Percentiles rank a stretch among this genome's conserved stretches.
These are phyloP conservation scores for Erebia epiphron DNA, from an alignment of 2,888 invertebrate genomes.

Conservation along the genomic window DNA sequence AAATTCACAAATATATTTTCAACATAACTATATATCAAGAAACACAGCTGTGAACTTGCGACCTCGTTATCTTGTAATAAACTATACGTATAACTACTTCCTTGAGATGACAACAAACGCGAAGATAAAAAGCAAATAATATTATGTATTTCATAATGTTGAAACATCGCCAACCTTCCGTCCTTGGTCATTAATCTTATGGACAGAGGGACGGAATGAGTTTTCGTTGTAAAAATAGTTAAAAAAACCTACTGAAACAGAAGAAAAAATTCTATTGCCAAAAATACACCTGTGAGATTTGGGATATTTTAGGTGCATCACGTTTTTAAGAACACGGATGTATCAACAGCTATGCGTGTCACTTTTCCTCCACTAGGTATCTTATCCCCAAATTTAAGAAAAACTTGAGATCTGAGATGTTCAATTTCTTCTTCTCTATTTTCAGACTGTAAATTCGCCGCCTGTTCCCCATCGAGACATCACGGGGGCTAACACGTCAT, in stretches of 20 bases:
- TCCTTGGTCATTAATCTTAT: slow-evolving; percentile 60
- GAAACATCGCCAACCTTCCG: slow-evolving; percentile 60
- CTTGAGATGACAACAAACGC: slow-evolving; percentile 45
- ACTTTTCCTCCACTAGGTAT: not conserved
- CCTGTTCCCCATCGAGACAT: slow-evolving; percentile 74
- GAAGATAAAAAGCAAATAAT: slow-evolving; percentile 40
- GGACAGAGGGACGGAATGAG: slow-evolving; percentile 59
- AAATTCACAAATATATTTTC: not conserved
- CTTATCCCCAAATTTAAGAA: not conserved
- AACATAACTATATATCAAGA: not conserved
- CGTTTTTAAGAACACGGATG: slow-evolving; percentile 1
- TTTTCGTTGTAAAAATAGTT: not conserved
- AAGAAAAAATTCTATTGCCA: not conserved
- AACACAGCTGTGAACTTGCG: slow-evolving; percentile 37
- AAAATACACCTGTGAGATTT: slow-evolving; percentile 4
- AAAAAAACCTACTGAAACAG: not conserved
- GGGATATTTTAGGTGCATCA: not conserved
- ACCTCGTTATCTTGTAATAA: slow-evolving; percentile 40
- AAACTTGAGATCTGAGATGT: not conserved
- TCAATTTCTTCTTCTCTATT: slow-evolving; percentile 39
- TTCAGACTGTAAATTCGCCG: slow-evolving; percentile 81
- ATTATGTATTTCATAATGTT: slow-evolving; percentile 55
- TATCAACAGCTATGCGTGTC: not conserved
- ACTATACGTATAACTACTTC: slow-evolving; percentile 39
- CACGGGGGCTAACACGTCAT: slow-evolving; percentile 55